Evolutionary conservation across 2,113 vertebrate species (phyloP).

Genomic region (Tinamus guttatus): DNA sequence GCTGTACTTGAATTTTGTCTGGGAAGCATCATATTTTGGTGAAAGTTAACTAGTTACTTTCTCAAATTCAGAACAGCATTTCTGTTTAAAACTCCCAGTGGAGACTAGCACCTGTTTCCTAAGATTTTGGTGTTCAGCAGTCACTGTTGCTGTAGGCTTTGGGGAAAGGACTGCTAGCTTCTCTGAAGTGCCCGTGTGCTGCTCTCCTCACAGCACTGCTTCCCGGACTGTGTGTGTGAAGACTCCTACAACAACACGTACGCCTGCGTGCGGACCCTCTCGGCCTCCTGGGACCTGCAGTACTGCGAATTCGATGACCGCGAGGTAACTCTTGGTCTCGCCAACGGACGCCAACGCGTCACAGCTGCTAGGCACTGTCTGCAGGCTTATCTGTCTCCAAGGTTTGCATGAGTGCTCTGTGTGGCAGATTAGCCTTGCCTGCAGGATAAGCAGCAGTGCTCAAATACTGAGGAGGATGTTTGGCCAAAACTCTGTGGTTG

Average conservation of each 20-base stretch:
- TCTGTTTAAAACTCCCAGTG: neutral
- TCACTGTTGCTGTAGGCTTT: neutral
- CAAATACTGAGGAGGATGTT: neutral
- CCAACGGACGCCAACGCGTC: neutral
- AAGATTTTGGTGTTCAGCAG: neutral
- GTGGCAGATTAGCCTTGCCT: neutral
- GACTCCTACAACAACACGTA: slow-evolving; percentile 97
- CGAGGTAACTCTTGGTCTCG: slow-evolving; percentile 81
- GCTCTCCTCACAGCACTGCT: slow-evolving; percentile 86
- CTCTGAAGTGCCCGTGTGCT: neutral
- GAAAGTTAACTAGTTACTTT: neutral
- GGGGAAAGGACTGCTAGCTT: neutral
- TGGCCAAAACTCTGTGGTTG: neutral
- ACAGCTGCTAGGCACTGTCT: neutral
- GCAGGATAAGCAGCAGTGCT: slow-evolving; percentile 13
- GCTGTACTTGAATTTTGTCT: neutral
- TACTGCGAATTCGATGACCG: slow-evolving; percentile 98
- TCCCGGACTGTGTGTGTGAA: slow-evolving; percentile 98
- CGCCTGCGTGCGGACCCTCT: slow-evolving; percentile 91
- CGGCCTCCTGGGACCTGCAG: slow-evolving; percentile 87
- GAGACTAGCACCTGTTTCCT: neutral
- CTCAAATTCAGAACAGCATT: neutral
- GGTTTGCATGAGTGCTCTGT: neutral
- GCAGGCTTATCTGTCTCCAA: neutral
- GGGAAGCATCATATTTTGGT: neutral